Evolutionary conservation across 2,888 invertebrate species (phyloP), one percentile per base, ranked within the genome.

Genomic region (Drosophila peninsularis): DNA sequence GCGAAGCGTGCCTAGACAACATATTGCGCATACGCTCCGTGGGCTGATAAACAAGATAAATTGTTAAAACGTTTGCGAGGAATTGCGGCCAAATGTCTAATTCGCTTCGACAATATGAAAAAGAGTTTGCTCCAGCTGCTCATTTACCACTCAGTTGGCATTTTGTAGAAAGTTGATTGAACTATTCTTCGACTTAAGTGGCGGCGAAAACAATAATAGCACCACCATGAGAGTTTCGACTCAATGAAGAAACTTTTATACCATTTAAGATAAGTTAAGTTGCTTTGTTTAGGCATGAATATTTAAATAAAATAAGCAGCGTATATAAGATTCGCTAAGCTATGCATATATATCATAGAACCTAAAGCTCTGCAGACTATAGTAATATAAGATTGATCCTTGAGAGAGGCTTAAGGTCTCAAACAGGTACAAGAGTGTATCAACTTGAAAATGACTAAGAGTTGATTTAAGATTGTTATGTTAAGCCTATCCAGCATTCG

Each of bases 11-110:
- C 49, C 19, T 19, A 32, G 55, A 27, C 61, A 21, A 55, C 19
- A 72, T 65, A 54, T 72, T 77, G 24, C 58, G 63, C 61, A 75
- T 67, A 75, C 72, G 72, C 55, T 19, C 39, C 37, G 58, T 67
- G 5, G 54, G 21, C 58, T 54, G 66, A 21, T 34, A 34, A 34
- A 50, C 13, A 50, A 50, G 49, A 50, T 13, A 34, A 50, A 50
- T 50, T 14, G 49, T 9, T 13, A 2, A 50, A 50, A 6, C 49
- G 34, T 50, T 34, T 50, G n/a, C n/a, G n/a, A n/a, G n/a, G n/a
- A n/a, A n/a, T n/a, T n/a, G 19, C 17, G 13, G 44, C 24, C 9
- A 21, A 19, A 3, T 42, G 21, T 45, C 45, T 5, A n/a, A 45
- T 45, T 27, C 45, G 5, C 10, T 2, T 45, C 2, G 27, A 30